These are phyloP conservation scores for Phania funesta DNA, from an alignment of 2,888 invertebrate genomes.

Conservation along the genomic window DNA sequence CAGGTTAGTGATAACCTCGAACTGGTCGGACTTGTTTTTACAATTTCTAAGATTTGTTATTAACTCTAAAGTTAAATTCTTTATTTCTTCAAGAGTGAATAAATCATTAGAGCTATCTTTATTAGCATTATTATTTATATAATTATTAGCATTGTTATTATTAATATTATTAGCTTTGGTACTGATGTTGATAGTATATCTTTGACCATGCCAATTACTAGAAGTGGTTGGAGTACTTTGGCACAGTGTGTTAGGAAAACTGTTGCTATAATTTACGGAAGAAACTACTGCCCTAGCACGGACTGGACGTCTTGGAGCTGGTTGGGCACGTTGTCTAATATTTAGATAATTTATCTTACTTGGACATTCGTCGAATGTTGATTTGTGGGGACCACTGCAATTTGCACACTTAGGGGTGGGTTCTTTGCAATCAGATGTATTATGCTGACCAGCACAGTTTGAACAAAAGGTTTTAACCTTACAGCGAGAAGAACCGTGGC, in stretches of 20 bases:
- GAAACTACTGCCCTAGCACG: too few relatives aligned
- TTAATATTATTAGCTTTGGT: too few relatives aligned
- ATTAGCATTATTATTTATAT: background rate
- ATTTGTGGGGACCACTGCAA: background rate
- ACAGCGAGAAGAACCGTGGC: too few relatives aligned
- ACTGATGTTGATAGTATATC: background rate
- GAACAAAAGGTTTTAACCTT: background rate
- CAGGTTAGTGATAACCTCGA: conserved; percentile 1
- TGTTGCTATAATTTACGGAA: too few relatives aligned
- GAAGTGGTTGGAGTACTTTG: too few relatives aligned
- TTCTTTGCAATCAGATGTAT: background rate
- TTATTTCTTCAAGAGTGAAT: background rate
- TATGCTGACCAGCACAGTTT: conserved; percentile 14
- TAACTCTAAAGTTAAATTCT: background rate
- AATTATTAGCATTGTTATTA: background rate
- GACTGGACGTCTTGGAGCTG: too few relatives aligned
- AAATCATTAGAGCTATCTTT: background rate
- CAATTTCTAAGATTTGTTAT: conserved; percentile 7
- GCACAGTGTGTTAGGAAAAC: too few relatives aligned
- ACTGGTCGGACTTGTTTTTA: conserved; percentile 5
- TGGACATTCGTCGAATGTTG: background rate
- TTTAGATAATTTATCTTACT: too few relatives aligned
- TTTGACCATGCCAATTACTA: too few relatives aligned
- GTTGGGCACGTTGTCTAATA: too few relatives aligned
- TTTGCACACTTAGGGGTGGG: background rate